Conservation (phyloP, 2,888 invertebrate species). For the Muscina levida region DNA sequence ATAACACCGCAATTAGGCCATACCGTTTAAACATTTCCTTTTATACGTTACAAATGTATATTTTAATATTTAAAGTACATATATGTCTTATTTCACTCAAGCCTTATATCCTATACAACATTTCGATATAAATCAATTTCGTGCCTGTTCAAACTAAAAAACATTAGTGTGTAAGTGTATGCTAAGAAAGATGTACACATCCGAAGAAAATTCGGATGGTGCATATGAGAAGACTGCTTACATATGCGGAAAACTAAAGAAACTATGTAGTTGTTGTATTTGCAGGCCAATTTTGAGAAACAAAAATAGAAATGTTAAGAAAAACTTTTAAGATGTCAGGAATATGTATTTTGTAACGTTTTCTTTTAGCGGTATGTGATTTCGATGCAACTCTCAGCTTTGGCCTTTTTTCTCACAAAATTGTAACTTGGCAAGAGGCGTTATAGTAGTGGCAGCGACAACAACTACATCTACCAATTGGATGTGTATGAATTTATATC, state of each 20-base stretch:
- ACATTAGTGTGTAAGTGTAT: constrained; percentile 32
- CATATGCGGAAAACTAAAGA: constrained; percentile 43
- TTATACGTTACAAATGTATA: not conserved
- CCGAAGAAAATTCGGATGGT: constrained; percentile 45
- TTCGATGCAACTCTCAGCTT: constrained; percentile 39
- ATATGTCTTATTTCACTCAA: constrained; percentile 45
- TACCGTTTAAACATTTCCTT: too few species aligned
- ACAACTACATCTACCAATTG: constrained; percentile 13
- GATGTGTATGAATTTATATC: constrained; percentile 43
- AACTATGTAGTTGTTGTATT: too few species aligned
- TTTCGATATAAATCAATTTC: constrained; percentile 68
- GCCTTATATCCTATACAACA: constrained; percentile 58
- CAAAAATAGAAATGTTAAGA: constrained; percentile 58
- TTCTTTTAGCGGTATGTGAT: constrained; percentile 46
- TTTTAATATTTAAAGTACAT: constrained; percentile 31
- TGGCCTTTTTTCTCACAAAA: constrained; percentile 21
- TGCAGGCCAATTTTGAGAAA: not conserved
- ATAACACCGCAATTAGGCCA: too few species aligned
- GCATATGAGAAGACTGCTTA: constrained; percentile 64
- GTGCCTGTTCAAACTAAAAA: constrained; percentile 50
- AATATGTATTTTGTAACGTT: constrained; percentile 50
- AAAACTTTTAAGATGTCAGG: constrained; percentile 52
- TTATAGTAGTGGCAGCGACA: not conserved
- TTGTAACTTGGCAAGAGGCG: constrained; percentile 32
- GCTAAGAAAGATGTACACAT: constrained; percentile 15